phyloP scores from a whole-genome alignment of 2,888 invertebrate genomes.

The Chironomus riparius region DNA sequence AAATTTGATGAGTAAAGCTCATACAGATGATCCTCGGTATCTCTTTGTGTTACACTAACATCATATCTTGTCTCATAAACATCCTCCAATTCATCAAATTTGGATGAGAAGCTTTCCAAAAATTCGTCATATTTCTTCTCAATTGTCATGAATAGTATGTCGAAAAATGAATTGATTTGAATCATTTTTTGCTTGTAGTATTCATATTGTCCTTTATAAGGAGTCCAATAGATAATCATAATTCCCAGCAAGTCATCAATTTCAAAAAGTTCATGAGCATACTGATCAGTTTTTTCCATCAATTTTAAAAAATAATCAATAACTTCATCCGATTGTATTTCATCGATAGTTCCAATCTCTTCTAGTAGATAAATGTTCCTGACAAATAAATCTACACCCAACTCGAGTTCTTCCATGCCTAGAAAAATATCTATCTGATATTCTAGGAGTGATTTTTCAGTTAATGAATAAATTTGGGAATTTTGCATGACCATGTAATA shows the following conservation, averaged over 20 bases:
- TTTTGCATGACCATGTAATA: not conserved
- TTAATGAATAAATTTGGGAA: not conserved
- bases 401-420: not conserved
- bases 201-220: not conserved
- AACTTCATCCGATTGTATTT: not conserved
- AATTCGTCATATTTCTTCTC: not conserved
- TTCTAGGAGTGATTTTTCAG: not conserved
- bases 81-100: not conserved
- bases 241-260: not conserved
- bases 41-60: not conserved
- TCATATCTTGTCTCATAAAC: not conserved
- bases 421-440: not conserved
- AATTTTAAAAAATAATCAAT: not conserved
- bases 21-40: no score
- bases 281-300: no score
- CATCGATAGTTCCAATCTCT: not conserved
- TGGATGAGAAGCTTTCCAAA: not conserved
- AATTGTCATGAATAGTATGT: not conserved
- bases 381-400: not conserved
- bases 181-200: not conserved
- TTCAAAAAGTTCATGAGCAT: no score
- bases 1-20: no score
- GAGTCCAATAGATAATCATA: not conserved
- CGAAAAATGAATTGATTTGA: not conserved
- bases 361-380: not conserved